Evolutionary conservation across 2,888 invertebrate genomes (phyloP).

Genomic region (Agrotis exclamationis): DNA sequence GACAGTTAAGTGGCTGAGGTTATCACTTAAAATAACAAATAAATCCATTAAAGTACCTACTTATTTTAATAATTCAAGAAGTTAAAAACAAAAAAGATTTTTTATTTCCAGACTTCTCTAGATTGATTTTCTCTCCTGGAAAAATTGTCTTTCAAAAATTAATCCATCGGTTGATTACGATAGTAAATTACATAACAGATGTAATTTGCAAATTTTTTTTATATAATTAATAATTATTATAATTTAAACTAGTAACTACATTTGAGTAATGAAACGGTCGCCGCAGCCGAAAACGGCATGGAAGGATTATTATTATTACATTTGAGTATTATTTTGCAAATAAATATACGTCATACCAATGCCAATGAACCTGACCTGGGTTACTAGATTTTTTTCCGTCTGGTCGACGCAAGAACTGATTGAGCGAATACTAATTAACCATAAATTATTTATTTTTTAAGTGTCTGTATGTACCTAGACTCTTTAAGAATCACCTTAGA

Average conservation of each 20-base stretch:
- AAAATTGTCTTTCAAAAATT: conserved; percentile 2
- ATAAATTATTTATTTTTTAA: conserved; percentile 1
- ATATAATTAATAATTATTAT: too few species aligned
- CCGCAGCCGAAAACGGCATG: too few species aligned
- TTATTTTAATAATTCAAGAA: neutral
- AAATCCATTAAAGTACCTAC: neutral
- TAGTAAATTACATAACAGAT: conserved; percentile 14
- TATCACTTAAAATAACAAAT: conserved; percentile 8
- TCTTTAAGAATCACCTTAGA: neutral
- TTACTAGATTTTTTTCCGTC: neutral
- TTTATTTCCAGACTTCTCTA: too few species aligned
- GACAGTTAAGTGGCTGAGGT: conserved; percentile 7
- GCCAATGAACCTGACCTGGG: conserved; percentile 18
- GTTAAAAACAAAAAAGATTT: too few species aligned
- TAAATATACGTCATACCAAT: too few species aligned
- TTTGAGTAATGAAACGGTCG: too few species aligned
- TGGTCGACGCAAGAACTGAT: conserved; percentile 11
- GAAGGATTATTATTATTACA: too few species aligned
- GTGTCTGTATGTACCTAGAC: neutral
- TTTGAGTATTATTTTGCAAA: too few species aligned
- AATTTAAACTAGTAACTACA: too few species aligned
- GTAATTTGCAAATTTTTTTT: too few species aligned
- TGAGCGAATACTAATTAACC: neutral
- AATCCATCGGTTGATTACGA: conserved; percentile 9
- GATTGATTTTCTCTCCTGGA: too few species aligned